A percentile compares a stretch with the other conserved stretches of the same genome.
Evolutionary conservation across 1,140 invertebrate species (phyloP).

Genomic region (Mactra quadrangularis): DNA sequence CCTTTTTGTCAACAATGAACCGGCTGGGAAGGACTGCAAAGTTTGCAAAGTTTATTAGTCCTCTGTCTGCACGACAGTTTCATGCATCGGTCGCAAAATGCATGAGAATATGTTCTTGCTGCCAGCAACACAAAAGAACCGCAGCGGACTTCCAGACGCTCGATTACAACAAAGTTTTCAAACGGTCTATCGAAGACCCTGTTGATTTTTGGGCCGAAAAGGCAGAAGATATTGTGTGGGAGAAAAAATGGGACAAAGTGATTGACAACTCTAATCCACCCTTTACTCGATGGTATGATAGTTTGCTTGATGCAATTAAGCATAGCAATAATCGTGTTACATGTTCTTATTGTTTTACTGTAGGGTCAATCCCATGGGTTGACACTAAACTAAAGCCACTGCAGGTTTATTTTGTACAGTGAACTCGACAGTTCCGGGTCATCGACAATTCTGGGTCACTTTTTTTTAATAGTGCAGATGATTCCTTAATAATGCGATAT

Average conservation of each 20-base stretch:
- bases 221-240: slow-evolving; percentile 90
- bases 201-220: slow-evolving; percentile 94
- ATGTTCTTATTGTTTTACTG: too few species aligned
- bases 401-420: too few species aligned
- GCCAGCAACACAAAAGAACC: slow-evolving; percentile 47
- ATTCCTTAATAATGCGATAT: too few species aligned
- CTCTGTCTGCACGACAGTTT: slow-evolving; percentile 16
- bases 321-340: not conserved
- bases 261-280: slow-evolving; percentile 91
- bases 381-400: too few species aligned
- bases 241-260: slow-evolving; percentile 91
- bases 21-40: not conserved
- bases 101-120: slow-evolving; percentile 37
- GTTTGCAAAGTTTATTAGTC: slow-evolving; percentile 13
- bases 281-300: slow-evolving; percentile 95
- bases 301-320: too few species aligned
- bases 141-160: not conserved
- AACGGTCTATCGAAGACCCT: slow-evolving; percentile 89
- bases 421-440: too few species aligned
- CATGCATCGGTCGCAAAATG: slow-evolving; percentile 34
- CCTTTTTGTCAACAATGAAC: slow-evolving; percentile 51
- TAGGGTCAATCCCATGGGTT: too few species aligned
- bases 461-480: too few species aligned
- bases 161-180: slow-evolving; percentile 88
- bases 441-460: too few species aligned